Evolutionary conservation across 2,888 invertebrate species (phyloP), one percentile per base, ranked within the genome.

Genomic region (Ectobius pallidus): DNA sequence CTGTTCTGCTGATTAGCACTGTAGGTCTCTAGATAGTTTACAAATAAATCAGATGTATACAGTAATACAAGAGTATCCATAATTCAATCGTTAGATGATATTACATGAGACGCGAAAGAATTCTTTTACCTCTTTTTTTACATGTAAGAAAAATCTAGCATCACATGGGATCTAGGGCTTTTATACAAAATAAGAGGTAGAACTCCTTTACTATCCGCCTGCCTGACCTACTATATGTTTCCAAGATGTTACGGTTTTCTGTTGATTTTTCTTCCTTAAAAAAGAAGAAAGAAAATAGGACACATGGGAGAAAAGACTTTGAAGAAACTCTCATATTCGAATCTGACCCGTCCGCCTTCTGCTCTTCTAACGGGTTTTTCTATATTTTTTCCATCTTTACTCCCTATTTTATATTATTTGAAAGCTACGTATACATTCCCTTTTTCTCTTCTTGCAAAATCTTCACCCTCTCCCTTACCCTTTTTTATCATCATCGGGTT

Each of bases 311-410:
- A 55, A 72, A 61, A 68, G 30, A 68, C 46, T 72, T 61, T 49
- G 22, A 30, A 49, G 11, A 70, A 49, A 46, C 52, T 72, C 69
- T 61, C 69, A 27, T 16, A 22, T 44, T 44, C 27, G 49, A 46
- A 71, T 65, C 52, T 63, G 58, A 32, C 30, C 58, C n/a, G 1
- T 27, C 25, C 72, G 65, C 68, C 68, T 72, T 72, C 68, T 72
- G 72, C 58, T 67, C 65, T 32, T 65, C 68, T 72, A 72, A 72
- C 72, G 72, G 72, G 72, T 72, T 72, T 72, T 18, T 61, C 72
- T 72, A 32, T 52, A 63, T 67, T 72, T 67, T 72, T 58, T 34
- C 55, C 55, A 55, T 63, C 58, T 72, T 72, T 72, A 61, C 58
- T 25, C 69, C 72, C 55, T 30, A 27, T 72, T 72, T 68, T 71